These are phyloP conservation scores for Polymixis lichenea DNA, from an alignment of 2,888 invertebrate species.

Conservation along the genomic window DNA sequence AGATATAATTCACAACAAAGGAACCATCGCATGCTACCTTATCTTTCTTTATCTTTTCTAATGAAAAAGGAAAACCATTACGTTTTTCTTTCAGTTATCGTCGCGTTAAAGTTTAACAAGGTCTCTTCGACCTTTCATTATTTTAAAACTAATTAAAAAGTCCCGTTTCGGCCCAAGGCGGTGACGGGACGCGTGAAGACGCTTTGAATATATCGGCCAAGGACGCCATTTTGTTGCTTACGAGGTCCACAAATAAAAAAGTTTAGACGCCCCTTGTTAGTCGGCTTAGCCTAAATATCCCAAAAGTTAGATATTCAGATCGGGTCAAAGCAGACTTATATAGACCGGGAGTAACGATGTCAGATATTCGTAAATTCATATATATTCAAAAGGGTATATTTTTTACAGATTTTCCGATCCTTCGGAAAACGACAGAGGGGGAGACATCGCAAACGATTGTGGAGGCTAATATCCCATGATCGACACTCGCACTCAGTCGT, in stretches of 20 bases:
- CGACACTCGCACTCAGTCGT: conserved; percentile 59
- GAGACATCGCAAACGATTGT: conserved; percentile 55
- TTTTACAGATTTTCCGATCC: conserved; percentile 51
- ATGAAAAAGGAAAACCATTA: conserved; percentile 68
- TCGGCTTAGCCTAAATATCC: conserved; percentile 35
- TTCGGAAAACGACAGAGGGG: conserved; percentile 51
- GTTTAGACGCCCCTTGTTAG: conserved; percentile 49
- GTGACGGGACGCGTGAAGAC: conserved; percentile 62
- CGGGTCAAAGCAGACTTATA: conserved; percentile 30
- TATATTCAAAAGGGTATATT: conserved; percentile 41
- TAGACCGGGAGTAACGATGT: conserved; percentile 36
- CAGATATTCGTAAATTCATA: conserved; percentile 27
- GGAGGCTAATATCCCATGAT: conserved; percentile 63
- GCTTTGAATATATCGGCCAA: conserved; percentile 61
- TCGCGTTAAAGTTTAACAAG: conserved; percentile 68
- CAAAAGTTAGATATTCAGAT: conserved; percentile 32
- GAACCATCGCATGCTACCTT: conserved; percentile 50
- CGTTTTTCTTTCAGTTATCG: conserved; percentile 69
- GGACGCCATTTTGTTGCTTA: conserved; percentile 49
- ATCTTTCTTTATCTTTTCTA: conserved; percentile 62
- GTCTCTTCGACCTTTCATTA: conserved; percentile 70
- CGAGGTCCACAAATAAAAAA: conserved; percentile 55
- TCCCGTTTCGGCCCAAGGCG: conserved; percentile 60
- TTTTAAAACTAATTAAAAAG: conserved; percentile 72
- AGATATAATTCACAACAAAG: conserved; percentile 57